Evolutionary conservation across 2,797 vertebrate species (phyloP), one percentile per base, ranked within the genome.

Genomic region (Oryzias sinensis): DNA sequence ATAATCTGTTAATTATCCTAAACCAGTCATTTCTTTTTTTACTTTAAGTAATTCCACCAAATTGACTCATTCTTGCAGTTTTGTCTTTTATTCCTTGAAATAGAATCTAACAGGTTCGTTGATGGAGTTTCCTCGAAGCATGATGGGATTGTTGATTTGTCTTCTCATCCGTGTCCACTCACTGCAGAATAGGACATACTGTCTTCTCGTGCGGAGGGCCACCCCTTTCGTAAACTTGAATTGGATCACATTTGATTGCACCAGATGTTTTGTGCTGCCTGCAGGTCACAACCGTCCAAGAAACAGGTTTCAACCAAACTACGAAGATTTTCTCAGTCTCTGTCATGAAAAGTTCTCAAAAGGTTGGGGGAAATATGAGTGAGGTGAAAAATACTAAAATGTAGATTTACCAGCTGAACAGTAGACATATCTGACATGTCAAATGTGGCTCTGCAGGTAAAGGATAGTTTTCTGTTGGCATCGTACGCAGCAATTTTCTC

Each of bases 181-280:
- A 27, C 71, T 65, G 52, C 77, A 62, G 67, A 82, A 77, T 81
- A 88, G 86, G 88, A 84, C 88, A 89, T 81, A 89, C 89, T 90
- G 87, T 91, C 88, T 82, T 88, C 9, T 37, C 9, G 82, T 76
- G 70, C 45, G 72, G 77, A 62, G 78, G 72, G 76, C 75, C 67
- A 59, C 68, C 59, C 63, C 59, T 76, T 74, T 79, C 76, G 79
- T 14, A 59, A 74, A 78, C 66, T 72, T 63, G 60, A 84, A 81
- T 54, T 56, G 68, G 57, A 51, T 51, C 8, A 82, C 61, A 65
- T 79, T 68, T 74, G 53, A 77, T 63, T 69, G 63, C 68, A 43
- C 68, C 73, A 68, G 60, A 79, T 56, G 57, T 59, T 71, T 20
- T 67, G 64, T 44, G 71, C 65, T 65, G 68, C 71, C 72, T 69